Evolutionary conservation across 2,888 invertebrate genomes (phyloP), one percentile per base, ranked within the genome.

Genomic region (Cheilosia impressa): DNA sequence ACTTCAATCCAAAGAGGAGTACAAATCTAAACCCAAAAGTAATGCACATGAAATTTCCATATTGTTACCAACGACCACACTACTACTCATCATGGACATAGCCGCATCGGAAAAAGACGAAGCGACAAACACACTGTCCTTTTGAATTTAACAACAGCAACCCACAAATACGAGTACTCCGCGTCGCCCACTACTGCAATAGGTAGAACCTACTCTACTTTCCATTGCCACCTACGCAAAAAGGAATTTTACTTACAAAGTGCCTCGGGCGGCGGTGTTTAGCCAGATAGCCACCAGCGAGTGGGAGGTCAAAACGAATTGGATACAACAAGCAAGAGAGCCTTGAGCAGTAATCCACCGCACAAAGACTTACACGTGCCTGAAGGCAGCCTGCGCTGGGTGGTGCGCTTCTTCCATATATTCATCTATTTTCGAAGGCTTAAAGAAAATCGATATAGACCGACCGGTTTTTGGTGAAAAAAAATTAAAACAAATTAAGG

Each of bases 391-490:
- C 19, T 9, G 47, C 47, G 13, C 24, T 72, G 60, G 58, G 69
- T 53, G 50, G 22, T 52, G 53, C 38, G 17, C 27, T 72, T 53
- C 55, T 62, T 60, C 38, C 34, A 45, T 38, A 34, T 43, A 52
- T 62, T 19, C 24, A 60, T 71, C 65, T 27, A 66, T 66, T n/a
- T 66, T 27, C 77, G 43, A 66, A 55, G 62, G 72, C 66, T 77
- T 50, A 47, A 69, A 53, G 38, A 79, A 84, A 84, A 78, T 83
- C 83, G 52, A 83, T 83, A 73, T 7, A 52, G 50, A 38, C 78
- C 60, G 63, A 78, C 57, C 38, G 57, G 65, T 82, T 45, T 65
- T 82, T 63, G 55, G 34, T 60, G 45, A 41, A 24, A 6, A 31
- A 52, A 27, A 72, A 43, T 31, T 19, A 45, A 63, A 27, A 52